Evolutionary conservation across 2,797 vertebrate species (phyloP).

Genomic region (Buceros bicornis): DNA sequence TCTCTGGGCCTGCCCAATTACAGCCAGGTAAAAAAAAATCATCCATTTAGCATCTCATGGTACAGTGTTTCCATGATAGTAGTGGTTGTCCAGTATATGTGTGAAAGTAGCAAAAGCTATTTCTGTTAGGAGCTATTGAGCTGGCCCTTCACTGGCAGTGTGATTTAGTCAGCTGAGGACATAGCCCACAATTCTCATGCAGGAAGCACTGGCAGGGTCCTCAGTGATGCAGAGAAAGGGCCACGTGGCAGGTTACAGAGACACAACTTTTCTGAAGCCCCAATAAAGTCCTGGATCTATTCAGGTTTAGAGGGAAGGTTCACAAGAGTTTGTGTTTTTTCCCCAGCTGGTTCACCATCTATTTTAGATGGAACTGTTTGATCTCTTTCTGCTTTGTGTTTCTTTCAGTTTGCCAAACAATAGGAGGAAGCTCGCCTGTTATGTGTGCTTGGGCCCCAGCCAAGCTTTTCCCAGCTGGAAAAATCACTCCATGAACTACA

Average conservation of each 20-base stretch:
- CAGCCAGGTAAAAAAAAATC: not conserved
- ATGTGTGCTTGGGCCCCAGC: not conserved
- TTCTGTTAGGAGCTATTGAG: not conserved
- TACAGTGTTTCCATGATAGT: not conserved
- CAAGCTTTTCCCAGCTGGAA: conserved; percentile 61
- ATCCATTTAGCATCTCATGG: not conserved
- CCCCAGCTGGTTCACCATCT: conserved; percentile 24
- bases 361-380: conserved; percentile 65
- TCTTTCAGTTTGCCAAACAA: conserved; percentile 68
- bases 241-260: not conserved
- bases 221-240: not conserved
- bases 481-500: conserved; percentile 34
- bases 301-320: not conserved
- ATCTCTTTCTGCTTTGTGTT: conserved; percentile 50
- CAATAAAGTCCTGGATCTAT: not conserved
- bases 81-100: not conserved
- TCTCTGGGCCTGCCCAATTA: not conserved
- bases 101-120: not conserved
- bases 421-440: conserved; percentile 58
- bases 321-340: conserved; percentile 2
- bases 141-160: not conserved
- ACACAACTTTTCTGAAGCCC: not conserved
- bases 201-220: not conserved
- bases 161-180: not conserved
- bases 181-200: not conserved